A percentile compares a stretch with the other conserved stretches of the same genome.
Evolutionary conservation across 2,888 invertebrate species (phyloP).

Genomic region (Lydus trimaculatus): DNA sequence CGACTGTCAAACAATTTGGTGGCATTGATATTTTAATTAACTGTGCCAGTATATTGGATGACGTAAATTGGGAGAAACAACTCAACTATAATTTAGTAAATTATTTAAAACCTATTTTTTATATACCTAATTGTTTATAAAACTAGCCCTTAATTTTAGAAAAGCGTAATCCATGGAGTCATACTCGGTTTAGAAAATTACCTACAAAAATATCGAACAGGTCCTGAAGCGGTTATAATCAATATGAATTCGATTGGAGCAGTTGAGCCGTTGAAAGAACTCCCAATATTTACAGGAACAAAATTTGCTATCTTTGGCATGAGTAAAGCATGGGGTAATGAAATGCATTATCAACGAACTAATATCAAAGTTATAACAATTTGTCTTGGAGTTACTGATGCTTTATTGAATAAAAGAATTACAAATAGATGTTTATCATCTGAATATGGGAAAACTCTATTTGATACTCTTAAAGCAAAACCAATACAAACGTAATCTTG

Average conservation of each 20-base stretch:
- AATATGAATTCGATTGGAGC: constrained; percentile 62
- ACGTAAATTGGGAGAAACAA: constrained; percentile 76
- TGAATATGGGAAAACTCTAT: constrained; percentile 28
- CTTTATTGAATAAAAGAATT: constrained; percentile 48
- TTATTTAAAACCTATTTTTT: not conserved
- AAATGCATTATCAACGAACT: constrained; percentile 51
- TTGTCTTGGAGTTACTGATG: constrained; percentile 59
- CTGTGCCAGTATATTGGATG: constrained; percentile 82
- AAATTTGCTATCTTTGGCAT: constrained; percentile 57
- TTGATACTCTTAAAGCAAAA: constrained; percentile 5
- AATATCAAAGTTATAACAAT: constrained; percentile 56
- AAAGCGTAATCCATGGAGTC: constrained; percentile 58
- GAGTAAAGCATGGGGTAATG: constrained; percentile 44
- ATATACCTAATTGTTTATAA: not conserved
- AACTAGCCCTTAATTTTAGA: constrained; percentile 49
- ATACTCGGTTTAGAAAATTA: constrained; percentile 59
- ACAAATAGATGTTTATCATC: constrained; percentile 34
- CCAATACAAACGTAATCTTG: constrained; percentile 42
- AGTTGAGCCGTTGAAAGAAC: constrained; percentile 45
- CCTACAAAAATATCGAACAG: constrained; percentile 61
- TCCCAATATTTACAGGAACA: constrained; percentile 56
- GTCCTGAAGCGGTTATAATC: constrained; percentile 60
- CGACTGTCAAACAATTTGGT: constrained; percentile 59
- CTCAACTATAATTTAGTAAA: constrained; percentile 62
- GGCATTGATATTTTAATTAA: constrained; percentile 68